phyloP scores from a whole-genome alignment of 2,113 vertebrate species.

The Verasper variegatus region DNA sequence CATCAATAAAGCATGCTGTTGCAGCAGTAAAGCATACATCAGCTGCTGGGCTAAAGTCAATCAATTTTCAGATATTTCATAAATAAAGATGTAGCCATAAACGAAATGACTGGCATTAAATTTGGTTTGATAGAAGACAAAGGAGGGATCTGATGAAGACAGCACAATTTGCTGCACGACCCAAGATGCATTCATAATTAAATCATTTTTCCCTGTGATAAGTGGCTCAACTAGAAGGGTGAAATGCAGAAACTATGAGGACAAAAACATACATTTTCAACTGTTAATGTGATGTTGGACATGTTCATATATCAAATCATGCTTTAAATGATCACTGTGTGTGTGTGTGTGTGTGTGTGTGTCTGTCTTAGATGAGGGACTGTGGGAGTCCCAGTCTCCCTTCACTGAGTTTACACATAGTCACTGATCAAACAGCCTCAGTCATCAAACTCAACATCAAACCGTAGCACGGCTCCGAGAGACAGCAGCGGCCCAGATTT shows the following conservation, averaged over 20 bases:
- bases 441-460: conserved; percentile 71
- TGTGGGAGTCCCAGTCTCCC: conserved; percentile 33
- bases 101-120: conserved; percentile 72
- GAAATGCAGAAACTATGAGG: conserved; percentile 2
- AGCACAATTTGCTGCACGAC: conserved; percentile 30
- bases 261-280: not conserved
- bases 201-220: not conserved
- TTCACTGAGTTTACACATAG: conserved; percentile 58
- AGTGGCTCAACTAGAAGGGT: conserved; percentile 1
- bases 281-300: not conserved
- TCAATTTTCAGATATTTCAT: conserved; percentile 70
- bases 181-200: conserved; percentile 38
- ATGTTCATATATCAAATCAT: not conserved
- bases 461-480: conserved; percentile 34
- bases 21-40: conserved; percentile 74
- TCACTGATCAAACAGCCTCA: conserved; percentile 69
- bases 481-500: conserved; percentile 48
- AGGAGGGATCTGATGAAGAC: conserved; percentile 59
- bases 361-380: conserved; percentile 29
- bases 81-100: conserved; percentile 74
- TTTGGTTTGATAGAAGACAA: conserved; percentile 58
- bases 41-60: conserved; percentile 69
- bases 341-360: conserved; percentile 7
- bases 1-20: conserved; percentile 75
- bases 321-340: not conserved